Evolutionary conservation across 2,888 invertebrate genomes (phyloP).

Genomic region (Drosophila algonquin): DNA sequence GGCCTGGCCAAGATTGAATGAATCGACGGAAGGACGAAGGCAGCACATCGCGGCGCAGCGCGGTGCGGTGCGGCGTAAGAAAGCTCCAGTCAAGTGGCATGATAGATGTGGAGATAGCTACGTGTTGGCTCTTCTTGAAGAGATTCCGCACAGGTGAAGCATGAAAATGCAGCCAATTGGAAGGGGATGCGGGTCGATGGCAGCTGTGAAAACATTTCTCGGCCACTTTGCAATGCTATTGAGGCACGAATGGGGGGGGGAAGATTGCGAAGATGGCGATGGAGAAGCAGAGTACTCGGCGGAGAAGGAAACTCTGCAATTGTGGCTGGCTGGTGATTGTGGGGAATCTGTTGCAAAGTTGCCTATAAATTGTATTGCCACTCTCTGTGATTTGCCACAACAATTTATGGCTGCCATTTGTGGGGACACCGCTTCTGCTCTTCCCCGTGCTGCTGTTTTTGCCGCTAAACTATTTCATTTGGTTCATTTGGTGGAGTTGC

Average conservation of each 20-base stretch:
- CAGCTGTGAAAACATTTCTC: conserved; percentile 44
- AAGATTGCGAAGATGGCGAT: background rate
- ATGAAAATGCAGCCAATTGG: conserved; percentile 34
- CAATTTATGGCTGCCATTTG: conserved; percentile 34
- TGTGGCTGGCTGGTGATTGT: conserved; percentile 18
- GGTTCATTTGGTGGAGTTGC: conserved; percentile 22
- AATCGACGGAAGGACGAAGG: background rate
- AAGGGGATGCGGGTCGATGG: conserved; percentile 16
- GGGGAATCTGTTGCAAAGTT: conserved; percentile 33
- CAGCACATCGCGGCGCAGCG: background rate
- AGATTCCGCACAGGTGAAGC: conserved; percentile 43
- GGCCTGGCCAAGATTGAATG: conserved; percentile 11
- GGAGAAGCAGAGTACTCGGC: conserved; percentile 24
- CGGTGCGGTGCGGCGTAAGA: background rate
- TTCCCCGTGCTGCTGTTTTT: background rate
- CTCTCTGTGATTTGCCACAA: conserved; percentile 15
- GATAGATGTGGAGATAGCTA: conserved; percentile 60
- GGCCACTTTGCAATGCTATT: conserved; percentile 27
- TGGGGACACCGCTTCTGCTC: background rate
- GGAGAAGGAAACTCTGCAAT: conserved; percentile 1
- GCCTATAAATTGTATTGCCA: conserved; percentile 38
- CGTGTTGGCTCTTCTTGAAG: conserved; percentile 48
- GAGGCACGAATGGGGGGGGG: background rate
- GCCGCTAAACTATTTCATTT: conserved; percentile 26
- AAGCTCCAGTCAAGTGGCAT: conserved; percentile 56